Evolutionary conservation across 2,888 invertebrate genomes (phyloP).

Genomic region (Steinernema hermaphroditum): DNA sequence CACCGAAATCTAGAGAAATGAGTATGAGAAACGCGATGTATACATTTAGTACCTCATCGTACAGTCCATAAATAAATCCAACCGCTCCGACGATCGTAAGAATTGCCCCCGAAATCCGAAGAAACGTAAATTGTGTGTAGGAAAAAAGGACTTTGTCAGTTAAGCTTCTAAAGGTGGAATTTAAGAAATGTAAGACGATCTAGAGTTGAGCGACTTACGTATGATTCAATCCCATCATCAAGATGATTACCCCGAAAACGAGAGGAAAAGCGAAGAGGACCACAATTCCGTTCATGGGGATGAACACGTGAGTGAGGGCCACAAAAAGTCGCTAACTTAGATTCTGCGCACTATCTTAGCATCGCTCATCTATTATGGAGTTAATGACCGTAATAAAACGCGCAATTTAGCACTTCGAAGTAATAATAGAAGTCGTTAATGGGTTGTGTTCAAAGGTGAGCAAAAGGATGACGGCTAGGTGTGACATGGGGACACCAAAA

Average conservation of each 20-base stretch:
- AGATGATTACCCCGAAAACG: slow-evolving; percentile 5
- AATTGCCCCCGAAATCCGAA: neutral
- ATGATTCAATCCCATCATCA: slow-evolving; percentile 13
- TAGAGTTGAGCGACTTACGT: slow-evolving; percentile 2
- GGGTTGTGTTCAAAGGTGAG: neutral
- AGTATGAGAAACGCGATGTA: neutral
- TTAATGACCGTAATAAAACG: slow-evolving; percentile 26
- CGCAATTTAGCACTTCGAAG: slow-evolving; percentile 17
- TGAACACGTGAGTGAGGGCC: no score
- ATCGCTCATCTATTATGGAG: slow-evolving; percentile 18
- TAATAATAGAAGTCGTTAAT: slow-evolving; percentile 26
- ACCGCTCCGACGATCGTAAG: neutral
- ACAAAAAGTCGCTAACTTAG: neutral
- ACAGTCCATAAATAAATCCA: slow-evolving; percentile 16
- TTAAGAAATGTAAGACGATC: neutral
- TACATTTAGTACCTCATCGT: slow-evolving; percentile 2
- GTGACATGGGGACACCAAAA: neutral
- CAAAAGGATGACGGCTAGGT: neutral
- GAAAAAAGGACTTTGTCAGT: slow-evolving; percentile 8
- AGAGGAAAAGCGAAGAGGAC: slow-evolving; percentile 18
- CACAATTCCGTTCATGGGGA: slow-evolving; percentile 19
- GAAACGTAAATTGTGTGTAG: neutral
- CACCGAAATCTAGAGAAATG: neutral
- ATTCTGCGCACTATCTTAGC: neutral
- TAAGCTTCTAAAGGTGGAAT: neutral